A percentile compares a stretch with the other conserved stretches of the same genome.
phyloP scores from a whole-genome alignment of 2,113 vertebrate species.

The Lophochroa leadbeateri region DNA sequence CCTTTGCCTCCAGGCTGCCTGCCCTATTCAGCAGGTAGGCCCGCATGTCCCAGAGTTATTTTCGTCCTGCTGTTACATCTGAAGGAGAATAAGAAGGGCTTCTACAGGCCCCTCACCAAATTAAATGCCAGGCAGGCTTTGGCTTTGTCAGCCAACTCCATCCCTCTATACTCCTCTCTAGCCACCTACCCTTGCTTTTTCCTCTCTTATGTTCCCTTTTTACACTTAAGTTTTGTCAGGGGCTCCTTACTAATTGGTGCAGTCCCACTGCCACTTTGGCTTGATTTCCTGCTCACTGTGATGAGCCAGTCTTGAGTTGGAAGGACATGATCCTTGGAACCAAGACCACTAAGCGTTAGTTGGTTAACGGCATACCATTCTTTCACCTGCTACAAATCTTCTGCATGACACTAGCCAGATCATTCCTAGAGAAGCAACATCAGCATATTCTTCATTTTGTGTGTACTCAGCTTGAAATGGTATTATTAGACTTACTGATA shows the following conservation, averaged over 20 bases:
- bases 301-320: neutral
- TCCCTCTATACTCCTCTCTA: neutral
- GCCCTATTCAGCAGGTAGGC: accelerated
- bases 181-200: neutral
- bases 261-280: neutral
- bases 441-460: neutral
- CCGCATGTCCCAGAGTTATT: neutral
- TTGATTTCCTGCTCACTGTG: neutral
- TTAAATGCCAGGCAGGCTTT: neutral
- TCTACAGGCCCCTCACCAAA: neutral
- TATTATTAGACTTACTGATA: neutral
- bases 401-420: neutral
- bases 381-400: neutral
- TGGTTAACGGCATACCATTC: neutral
- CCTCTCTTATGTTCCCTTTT: neutral
- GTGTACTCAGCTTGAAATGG: neutral
- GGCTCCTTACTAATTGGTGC: neutral
- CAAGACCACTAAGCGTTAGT: neutral
- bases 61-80: neutral
- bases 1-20: neutral
- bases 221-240: neutral
- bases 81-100: neutral
- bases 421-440: neutral
- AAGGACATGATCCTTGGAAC: neutral
- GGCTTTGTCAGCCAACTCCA: neutral